Base-by-base conservation (phyloP, 1,140 invertebrate species). In the Colletes latitarsis region DNA sequence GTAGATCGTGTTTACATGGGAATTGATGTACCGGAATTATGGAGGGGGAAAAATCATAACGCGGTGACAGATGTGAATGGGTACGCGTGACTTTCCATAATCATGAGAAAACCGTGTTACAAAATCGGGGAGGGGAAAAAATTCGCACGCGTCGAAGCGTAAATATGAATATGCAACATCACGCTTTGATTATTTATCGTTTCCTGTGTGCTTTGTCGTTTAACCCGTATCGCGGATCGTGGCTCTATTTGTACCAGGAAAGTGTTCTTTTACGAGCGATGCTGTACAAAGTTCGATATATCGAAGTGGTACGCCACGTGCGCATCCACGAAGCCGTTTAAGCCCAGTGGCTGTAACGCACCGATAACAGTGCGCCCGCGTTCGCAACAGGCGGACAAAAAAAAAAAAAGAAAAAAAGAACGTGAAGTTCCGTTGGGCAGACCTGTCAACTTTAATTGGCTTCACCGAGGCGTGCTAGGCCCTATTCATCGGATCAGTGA, bases 401-500 rank as follows among this genome's bases (percentile, higher is more conserved):
- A 64, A 62, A 74, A 30, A 64, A 53, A 55, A 74, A 58, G 69
- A 49, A 49, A 68, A 64, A 62, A 74, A 64, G 69, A 46, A 8
- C 6, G 78, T 60, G 69, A 77, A 84, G 73, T 88, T 87, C 81
- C 85, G 82, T 79, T 84, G 70, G 62, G 67, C 68, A 81, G 77
- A 66, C 82, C 85, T 90, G 84, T 91, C 87, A 88, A 88, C 90
- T 91, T 90, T 91, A 91, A 91, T 91, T 91, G 88, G 86, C 89
- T 88, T 77, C 88, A 83, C 80, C 77, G 87, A 89, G 82, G 84
- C 89, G 77, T 89, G 84, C 83, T 81, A 84, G 84, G 68, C 82
- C 85, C 86, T 83, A 89, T 90, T 90, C 87, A 88, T 83, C 82
- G 88, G 88, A 90, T 90, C 89, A 88, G 82, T 87, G 88, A 91